Base-by-base conservation (phyloP, 2,797 vertebrate genomes). In the Enteromius afrohamiltoni region DNA sequence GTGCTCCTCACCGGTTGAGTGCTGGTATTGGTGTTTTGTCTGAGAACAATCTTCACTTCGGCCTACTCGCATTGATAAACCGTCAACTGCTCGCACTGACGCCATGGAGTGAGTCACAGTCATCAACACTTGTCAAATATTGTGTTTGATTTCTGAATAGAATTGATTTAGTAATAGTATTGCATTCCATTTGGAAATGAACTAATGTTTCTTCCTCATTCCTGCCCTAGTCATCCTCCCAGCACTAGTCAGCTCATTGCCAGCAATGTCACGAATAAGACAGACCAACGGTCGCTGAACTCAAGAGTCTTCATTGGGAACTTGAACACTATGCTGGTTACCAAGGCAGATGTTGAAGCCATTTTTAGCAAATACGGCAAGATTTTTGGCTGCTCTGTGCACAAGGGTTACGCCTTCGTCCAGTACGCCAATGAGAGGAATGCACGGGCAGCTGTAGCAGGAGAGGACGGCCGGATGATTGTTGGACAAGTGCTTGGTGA, bases 391-490 rank as follows among this genome's bases (percentile, higher is more conserved):
- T 98, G 97, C 94, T 98, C 97, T 1, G 95, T 98, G 79, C 97
- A 98, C 94, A 98, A 98, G 91, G 97, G 97, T 86, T 98, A 95
- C 86, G 97, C 97, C 87, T 98, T 98, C 8, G 97, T 98, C 70
- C 97, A 98, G 85, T 98, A 92, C 79, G 90, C 93, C 89, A 97
- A 97, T 2, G 97, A 98, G 92, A 94, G 97, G 88, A 96, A 94
- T n/a, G 97, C 96, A 40, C 94, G 96, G 0, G 58, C 96, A 0
- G 97, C 97, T 0, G 97, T 97, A 11, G 85, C 76, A 0, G 95
- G 95, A 53, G 97, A 98, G 88, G 96, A 97, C 40, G 97, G 96
- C 5, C 93, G 97, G 84, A 96, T 97, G 96, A 96, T 98, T 69
- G 97, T 97, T 0, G 97, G 97, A 85, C 97, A 97, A 93, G 96